Evolutionary conservation across 2,113 vertebrate genomes (phyloP), one percentile per base, ranked within the genome.

Genomic region (Sprattus sprattus): DNA sequence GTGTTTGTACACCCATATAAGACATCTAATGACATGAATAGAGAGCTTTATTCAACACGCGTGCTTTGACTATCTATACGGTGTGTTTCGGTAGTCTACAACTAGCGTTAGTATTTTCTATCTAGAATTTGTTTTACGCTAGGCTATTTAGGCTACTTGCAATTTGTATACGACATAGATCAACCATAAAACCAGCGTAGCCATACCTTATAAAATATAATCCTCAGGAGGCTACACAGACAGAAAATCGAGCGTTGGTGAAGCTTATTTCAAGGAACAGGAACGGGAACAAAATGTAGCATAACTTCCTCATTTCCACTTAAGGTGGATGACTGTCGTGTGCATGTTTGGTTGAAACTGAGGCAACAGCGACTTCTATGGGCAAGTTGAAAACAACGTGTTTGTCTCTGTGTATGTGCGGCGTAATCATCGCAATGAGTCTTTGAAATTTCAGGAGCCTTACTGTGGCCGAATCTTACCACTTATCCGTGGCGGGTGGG

Each of bases 1-100:
- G 95, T 4, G 91, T 89, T 92, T 97, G 96, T 81, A 98, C 94
- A 45, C 88, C 90, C 98, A 99, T 99, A 92, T 99, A 99, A 39
- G 39, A 39, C 88, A 97, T 98, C 95, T 71, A 15, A 71, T 71
- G n/a, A 9, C 3, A 71, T 11, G 32, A 7, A 71, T 25, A 71
- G 18, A 60, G 18, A 60, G 54, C 18, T 22, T 7, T 20, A 60
- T 39, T 39, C 39, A 18, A 60, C 18, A 60, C 4, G 18, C 22
- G 39, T 2, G 1, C 39, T 39, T 1, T 39, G 39, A 39, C 39
- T 39, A 60, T 60, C 18, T 60, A 60, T 39, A 39, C 39, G 2
- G 39, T 39, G 39, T 39, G 39, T 39, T 39, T 39, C 4, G 18
- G 4, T 22, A 54, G 13, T 13, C 18, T 20, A 22, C 54, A 60